Base-by-base conservation (phyloP, 2,113 vertebrate genomes). In the Poicephalus meyeri region DNA sequence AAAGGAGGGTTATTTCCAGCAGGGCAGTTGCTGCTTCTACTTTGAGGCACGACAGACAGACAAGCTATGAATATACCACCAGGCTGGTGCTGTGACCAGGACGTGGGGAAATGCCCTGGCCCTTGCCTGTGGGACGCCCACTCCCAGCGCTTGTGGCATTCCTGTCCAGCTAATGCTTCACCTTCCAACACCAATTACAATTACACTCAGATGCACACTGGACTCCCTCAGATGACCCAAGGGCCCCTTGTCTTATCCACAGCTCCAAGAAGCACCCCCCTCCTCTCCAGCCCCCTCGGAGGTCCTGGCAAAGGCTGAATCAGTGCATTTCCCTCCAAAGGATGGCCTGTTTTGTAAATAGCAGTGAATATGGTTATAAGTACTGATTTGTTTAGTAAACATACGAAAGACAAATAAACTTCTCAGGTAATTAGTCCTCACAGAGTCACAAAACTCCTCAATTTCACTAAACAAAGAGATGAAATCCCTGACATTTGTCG, bases 351-450 rank as follows among this genome's bases (percentile, higher is more conserved):
- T 86, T 80, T 85, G 76, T 73, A 80, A 89, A 91, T 7, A 65
- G 4, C 33, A 28, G 31, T 0, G 21, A 35, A 35, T 25, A n/a
- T 29, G 8, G 79, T 91, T 61, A 79, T 66, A 88, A 88, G 88
- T 11, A 64, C n/a, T 0, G 18, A 20, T 53, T 61, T 81, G 74
- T 81, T 90, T 80, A 68, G 39, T 11, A 35, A 33, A 80, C 20
- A 44, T 25, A 31, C 16, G 52, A 31, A 55, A 90, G 42, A 28
- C 64, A 94, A 86, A 84, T 35, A 86, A 92, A 86, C 86, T 31
- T 46, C 50, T 9, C n/a, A 46, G 60, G 29, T 41, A 64, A 52
- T 49, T n/a, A 42, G 49, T 41, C 71, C 53, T 80, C 85, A 21
- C 29, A 35, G 78, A 42, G 19, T 15, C 10, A 2, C 58, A 77